These are phyloP conservation scores for Salminus brasiliensis DNA, from an alignment of 2,113 vertebrate genomes.

Conservation along the genomic window DNA sequence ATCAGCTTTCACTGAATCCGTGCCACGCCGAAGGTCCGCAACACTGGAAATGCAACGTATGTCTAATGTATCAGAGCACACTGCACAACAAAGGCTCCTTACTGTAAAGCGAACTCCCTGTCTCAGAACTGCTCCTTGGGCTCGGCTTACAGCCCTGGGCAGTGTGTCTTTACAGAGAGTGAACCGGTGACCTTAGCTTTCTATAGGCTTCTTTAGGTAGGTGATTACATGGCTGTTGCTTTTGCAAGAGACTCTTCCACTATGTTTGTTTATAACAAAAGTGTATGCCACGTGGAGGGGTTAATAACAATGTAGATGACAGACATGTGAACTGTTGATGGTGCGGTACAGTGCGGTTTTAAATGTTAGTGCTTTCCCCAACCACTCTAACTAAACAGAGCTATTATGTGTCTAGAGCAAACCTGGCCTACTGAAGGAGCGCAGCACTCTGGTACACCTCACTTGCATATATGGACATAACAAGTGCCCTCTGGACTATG, in stretches of 20 bases:
- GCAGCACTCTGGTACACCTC: background rate
- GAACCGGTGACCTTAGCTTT: background rate
- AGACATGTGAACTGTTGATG: background rate
- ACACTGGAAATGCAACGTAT: conserved; percentile 27
- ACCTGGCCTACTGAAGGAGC: background rate
- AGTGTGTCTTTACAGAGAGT: background rate
- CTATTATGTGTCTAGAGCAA: background rate
- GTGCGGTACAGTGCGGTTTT: background rate
- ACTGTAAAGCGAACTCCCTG: conserved; percentile 41
- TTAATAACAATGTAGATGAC: background rate
- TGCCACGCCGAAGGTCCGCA: conserved; percentile 44
- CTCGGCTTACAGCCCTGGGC: conserved; percentile 39
- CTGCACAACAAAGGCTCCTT: conserved; percentile 38
- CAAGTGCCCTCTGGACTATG: background rate
- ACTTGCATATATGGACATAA: background rate
- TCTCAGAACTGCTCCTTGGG: conserved; percentile 31
- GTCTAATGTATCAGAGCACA: conserved; percentile 31
- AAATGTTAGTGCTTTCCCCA: background rate
- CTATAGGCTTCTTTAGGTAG: background rate
- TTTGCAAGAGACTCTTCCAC: background rate
- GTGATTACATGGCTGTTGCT: background rate
- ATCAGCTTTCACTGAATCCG: conserved; percentile 59
- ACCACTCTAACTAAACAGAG: background rate
- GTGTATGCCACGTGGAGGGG: background rate
- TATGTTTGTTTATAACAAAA: background rate